A percentile compares a stretch with the other conserved stretches of the same genome.
These are phyloP conservation scores for Deroplatys truncata DNA, from an alignment of 2,888 invertebrate species.

Conservation along the genomic window DNA sequence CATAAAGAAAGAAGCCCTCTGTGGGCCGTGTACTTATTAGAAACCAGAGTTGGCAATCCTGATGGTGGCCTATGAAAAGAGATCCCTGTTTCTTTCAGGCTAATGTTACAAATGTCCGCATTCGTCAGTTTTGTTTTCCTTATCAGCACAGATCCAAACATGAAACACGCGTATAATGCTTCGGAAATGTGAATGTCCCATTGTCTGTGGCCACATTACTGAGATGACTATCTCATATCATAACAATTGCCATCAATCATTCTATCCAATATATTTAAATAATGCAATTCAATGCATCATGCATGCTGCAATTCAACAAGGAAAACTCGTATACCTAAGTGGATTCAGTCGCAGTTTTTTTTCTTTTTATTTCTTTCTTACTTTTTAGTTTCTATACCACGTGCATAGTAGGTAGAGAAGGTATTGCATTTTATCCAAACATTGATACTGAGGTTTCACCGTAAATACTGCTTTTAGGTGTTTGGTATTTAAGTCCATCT, in stretches of 20 bases:
- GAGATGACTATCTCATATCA: background rate
- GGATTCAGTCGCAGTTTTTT: too few relatives aligned
- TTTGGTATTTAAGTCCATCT: too few relatives aligned
- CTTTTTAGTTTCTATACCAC: too few relatives aligned
- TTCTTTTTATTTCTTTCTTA: too few relatives aligned
- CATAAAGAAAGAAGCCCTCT: constrained; percentile 9
- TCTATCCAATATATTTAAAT: background rate
- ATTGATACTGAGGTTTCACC: too few relatives aligned
- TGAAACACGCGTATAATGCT: too few relatives aligned
- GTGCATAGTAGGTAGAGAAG: too few relatives aligned
- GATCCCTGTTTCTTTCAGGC: background rate
- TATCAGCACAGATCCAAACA: background rate
- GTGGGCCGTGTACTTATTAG: constrained; percentile 6
- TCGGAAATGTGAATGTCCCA: background rate
- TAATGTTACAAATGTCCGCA: background rate
- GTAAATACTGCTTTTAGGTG: too few relatives aligned
- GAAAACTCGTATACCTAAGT: too few relatives aligned
- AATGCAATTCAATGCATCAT: background rate
- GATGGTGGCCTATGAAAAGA: background rate
- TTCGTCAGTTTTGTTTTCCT: background rate
- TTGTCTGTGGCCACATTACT: background rate
- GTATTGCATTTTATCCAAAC: too few relatives aligned
- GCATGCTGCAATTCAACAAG: too few relatives aligned
- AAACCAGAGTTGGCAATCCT: background rate
- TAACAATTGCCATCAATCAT: background rate